Percentiles rank a stretch among this genome's conserved stretches.
Conservation (phyloP, 1,140 invertebrate species). For the Aricia agestis region DNA sequence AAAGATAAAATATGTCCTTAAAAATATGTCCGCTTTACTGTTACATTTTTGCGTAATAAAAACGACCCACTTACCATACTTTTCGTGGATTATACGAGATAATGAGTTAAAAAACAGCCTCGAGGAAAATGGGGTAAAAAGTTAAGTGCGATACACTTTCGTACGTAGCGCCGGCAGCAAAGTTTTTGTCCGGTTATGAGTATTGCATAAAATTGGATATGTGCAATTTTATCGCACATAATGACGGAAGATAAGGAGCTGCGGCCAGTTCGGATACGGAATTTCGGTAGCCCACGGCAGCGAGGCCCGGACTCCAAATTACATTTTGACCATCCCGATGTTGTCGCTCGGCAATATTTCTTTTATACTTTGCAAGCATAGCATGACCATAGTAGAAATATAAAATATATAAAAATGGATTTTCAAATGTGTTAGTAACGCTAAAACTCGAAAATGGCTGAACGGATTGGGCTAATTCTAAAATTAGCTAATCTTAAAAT, state of each 20-base stretch:
- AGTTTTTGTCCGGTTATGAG: slow-evolving; percentile 23
- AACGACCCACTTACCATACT: slow-evolving; percentile 2
- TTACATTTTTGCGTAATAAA: not conserved
- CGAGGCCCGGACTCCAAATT: slow-evolving; percentile 39
- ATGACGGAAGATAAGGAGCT: slow-evolving; percentile 41
- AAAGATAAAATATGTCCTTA: not conserved
- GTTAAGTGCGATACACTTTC: slow-evolving; percentile 8
- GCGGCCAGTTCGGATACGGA: slow-evolving; percentile 39
- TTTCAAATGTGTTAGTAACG: too few species aligned
- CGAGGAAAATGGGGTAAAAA: slow-evolving; percentile 12
- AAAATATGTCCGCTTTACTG: not conserved
- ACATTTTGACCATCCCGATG: not conserved
- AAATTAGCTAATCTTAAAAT: too few species aligned
- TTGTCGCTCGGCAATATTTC: too few species aligned
- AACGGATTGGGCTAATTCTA: too few species aligned
- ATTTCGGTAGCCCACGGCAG: slow-evolving; percentile 57
- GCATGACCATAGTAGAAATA: too few species aligned
- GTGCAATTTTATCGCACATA: slow-evolving; percentile 34
- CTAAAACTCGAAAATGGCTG: too few species aligned
- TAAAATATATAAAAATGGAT: too few species aligned
- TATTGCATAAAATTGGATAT: slow-evolving; percentile 22
- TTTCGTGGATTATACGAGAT: not conserved
- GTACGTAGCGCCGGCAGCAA: slow-evolving; percentile 5
- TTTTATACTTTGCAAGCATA: too few species aligned
- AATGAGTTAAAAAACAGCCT: slow-evolving; percentile 5